phyloP scores from a whole-genome alignment of 2,797 vertebrate genomes.

The Callimico goeldii region DNA sequence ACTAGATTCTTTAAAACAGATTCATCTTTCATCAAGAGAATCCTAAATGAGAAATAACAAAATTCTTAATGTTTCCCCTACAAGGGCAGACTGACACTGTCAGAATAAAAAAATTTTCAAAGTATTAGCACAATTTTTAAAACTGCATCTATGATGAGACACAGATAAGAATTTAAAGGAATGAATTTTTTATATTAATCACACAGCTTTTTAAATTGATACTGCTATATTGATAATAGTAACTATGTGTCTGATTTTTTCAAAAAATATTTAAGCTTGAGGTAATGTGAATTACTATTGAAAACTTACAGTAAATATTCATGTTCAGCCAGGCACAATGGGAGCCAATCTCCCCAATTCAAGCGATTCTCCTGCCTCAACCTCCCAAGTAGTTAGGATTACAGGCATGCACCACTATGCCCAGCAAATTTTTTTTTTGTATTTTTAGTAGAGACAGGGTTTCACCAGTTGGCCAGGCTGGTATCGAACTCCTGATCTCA shows the following conservation, averaged over 20 bases:
- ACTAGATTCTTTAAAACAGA: constrained; percentile 92
- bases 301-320: not conserved
- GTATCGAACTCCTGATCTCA: not conserved
- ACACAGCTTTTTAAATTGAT: not conserved
- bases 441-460: not conserved
- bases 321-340: not conserved
- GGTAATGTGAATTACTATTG: not conserved
- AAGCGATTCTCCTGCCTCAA: not conserved
- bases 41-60: constrained; percentile 82
- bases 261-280: not conserved
- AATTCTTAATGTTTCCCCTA: constrained; percentile 53
- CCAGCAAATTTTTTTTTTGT: not conserved
- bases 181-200: constrained; percentile 1
- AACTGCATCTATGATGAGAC: not conserved
- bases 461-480: not conserved
- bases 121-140: not conserved
- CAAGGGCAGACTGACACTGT: not conserved
- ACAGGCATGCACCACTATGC: not conserved
- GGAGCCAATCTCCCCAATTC: not conserved
- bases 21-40: constrained; percentile 94
- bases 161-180: not conserved
- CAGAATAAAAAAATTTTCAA: constrained; percentile 36
- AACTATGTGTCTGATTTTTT: not conserved
- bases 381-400: not conserved
- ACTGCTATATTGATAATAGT: not conserved